phyloP scores from a whole-genome alignment of 2,888 invertebrate species.

The Tiliacea aurago region DNA sequence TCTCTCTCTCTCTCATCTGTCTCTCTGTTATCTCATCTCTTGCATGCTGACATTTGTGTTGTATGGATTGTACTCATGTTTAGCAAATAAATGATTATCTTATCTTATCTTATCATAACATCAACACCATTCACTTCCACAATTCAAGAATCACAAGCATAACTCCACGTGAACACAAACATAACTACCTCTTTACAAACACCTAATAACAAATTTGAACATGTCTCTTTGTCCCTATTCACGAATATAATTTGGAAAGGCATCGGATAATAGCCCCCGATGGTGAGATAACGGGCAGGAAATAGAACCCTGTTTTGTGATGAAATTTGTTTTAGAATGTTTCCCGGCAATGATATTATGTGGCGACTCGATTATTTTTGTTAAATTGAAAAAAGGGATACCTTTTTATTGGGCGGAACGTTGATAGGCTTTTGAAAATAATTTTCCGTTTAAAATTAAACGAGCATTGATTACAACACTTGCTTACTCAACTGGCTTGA shows the following conservation, averaged over 20 bases:
- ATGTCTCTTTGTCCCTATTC: conserved; percentile 58
- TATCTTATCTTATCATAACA: no score
- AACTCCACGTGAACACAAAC: conserved; percentile 14
- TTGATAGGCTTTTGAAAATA: background rate
- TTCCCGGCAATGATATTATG: conserved; percentile 38
- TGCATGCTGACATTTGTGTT: no score
- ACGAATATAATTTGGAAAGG: conserved; percentile 69
- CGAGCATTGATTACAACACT: background rate
- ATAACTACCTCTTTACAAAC: conserved; percentile 49
- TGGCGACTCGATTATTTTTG: conserved; percentile 33
- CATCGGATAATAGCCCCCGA: conserved; percentile 68
- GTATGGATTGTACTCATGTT: no score
- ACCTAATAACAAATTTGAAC: conserved; percentile 56
- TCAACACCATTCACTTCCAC: background rate
- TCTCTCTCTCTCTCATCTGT: no score
- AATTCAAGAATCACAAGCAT: background rate
- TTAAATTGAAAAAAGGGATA: conserved; percentile 46
- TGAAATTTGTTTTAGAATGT: conserved; percentile 56
- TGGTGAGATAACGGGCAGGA: conserved; percentile 66
- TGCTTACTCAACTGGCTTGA: background rate
- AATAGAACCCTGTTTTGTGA: conserved; percentile 70
- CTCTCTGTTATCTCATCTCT: no score
- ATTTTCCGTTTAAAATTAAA: background rate
- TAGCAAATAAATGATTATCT: no score
- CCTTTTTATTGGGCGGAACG: conserved; percentile 13